Percentiles rank a stretch among this genome's conserved stretches.
Evolutionary conservation across 2,113 vertebrate genomes (phyloP).

Genomic region (Parus major): DNA sequence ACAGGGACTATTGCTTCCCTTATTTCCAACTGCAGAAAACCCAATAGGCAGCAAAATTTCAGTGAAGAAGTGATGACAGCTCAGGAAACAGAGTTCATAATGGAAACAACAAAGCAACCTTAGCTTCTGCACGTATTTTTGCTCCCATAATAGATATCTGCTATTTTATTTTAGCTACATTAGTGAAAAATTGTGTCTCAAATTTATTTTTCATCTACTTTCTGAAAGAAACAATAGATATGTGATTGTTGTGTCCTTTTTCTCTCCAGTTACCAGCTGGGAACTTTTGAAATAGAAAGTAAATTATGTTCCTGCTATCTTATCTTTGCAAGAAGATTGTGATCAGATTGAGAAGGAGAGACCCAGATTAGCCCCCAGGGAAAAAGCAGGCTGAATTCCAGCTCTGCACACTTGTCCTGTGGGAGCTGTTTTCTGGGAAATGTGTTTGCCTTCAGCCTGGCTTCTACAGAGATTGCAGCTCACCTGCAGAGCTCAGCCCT

Average conservation of each 20-base stretch:
- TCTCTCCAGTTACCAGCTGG: not conserved
- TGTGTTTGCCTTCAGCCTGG: not conserved
- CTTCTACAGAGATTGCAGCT: not conserved
- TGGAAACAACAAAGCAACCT: not conserved
- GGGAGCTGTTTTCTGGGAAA: not conserved
- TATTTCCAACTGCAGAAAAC: slow-evolving; percentile 1
- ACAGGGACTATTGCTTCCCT: not conserved
- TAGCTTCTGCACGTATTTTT: not conserved
- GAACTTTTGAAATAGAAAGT: not conserved
- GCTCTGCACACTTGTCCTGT: accelerated
- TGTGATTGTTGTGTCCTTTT: not conserved
- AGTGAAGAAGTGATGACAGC: not conserved
- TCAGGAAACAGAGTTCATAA: not conserved
- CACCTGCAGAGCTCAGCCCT: not conserved
- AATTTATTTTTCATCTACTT: not conserved
- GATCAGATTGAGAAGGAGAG: not conserved
- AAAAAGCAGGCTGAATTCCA: not conserved
- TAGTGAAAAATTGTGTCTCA: not conserved
- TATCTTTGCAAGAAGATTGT: not conserved
- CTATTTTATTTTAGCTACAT: not conserved
- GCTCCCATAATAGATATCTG: not conserved
- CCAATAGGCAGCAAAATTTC: slow-evolving; percentile 30
- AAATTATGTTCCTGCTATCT: not conserved
- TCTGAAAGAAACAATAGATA: not conserved
- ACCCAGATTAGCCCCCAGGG: not conserved